Percentiles rank a stretch among this genome's conserved stretches.
Conservation (phyloP, 2,888 invertebrate genomes). For the Hedya salicella region DNA sequence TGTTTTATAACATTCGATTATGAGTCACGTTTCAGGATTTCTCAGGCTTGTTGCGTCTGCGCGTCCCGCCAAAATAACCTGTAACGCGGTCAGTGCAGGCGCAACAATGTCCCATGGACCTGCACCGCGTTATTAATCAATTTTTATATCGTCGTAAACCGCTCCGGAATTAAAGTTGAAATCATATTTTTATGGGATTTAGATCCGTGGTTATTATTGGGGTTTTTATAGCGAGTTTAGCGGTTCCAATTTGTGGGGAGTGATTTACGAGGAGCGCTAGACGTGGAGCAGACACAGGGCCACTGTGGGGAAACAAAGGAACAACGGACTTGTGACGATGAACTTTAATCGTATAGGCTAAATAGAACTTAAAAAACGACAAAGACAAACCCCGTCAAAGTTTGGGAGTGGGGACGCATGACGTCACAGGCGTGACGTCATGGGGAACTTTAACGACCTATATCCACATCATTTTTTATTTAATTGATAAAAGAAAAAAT, state of each 20-base stretch:
- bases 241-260: slow-evolving; percentile 75
- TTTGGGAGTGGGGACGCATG: too few relatives aligned
- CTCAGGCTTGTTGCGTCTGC: slow-evolving; percentile 74
- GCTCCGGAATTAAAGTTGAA: slow-evolving; percentile 77
- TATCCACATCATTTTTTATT: too few relatives aligned
- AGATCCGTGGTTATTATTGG: slow-evolving; percentile 80
- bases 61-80: slow-evolving; percentile 72
- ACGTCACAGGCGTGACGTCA: too few relatives aligned
- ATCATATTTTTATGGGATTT: slow-evolving; percentile 83
- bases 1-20: slow-evolving; percentile 41
- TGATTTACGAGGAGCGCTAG: slow-evolving; percentile 78
- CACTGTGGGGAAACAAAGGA: slow-evolving; percentile 24
- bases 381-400: too few relatives aligned
- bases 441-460: too few relatives aligned
- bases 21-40: slow-evolving; percentile 54
- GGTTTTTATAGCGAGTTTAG: slow-evolving; percentile 71
- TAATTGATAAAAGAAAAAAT: too few relatives aligned
- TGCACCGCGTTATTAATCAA: slow-evolving; percentile 76
- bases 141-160: slow-evolving; percentile 80
- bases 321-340: not conserved
- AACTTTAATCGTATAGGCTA: too few relatives aligned
- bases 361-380: too few relatives aligned
- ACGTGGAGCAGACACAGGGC: slow-evolving; percentile 66
- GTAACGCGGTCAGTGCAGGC: slow-evolving; percentile 77
- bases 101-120: slow-evolving; percentile 74